Evolutionary conservation across 2,888 invertebrate genomes (phyloP), one percentile per base, ranked within the genome.

Genomic region (Salpingus planirostris): DNA sequence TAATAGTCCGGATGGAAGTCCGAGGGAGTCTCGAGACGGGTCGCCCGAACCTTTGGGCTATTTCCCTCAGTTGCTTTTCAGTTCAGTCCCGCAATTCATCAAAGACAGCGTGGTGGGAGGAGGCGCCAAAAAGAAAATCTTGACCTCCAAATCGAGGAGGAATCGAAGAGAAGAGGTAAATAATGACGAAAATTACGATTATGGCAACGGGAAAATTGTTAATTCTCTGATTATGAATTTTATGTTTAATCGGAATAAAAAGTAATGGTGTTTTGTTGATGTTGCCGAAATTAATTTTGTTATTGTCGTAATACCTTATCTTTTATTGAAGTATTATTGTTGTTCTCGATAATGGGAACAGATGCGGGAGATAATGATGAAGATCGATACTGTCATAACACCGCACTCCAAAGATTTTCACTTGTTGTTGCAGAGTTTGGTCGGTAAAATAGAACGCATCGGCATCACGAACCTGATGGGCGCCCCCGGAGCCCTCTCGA

Each of bases 1-100:
- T 55, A 90, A 90, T 62, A 87, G 86, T 55, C 89, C 89, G 1
- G 78, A 80, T 48, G 75, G 76, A 22, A 64, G 78, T 15, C 79
- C 80, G 1, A 71, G 73, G 1, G 62, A 66, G 1, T 67, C 71
- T 1, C 56, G 71, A 22, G 64, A 70, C 26, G 67, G 67, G 8
- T 78, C 80, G 1, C 80, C 80, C 5, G 70, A 73, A 10, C 71
- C 38, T 8, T 55, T 62, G 30, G 59, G 63, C 43, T n/a, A n/a
- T n/a, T 54, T 70, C 33, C 68, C 71, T 36, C 69, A 73, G 34
- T 69, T 75, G 7, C 56, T 80, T 8, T 61, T 80, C 21, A 72
- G 73, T 26, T 75, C 73, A 7, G 78, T 80, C 10, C 80, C 80
- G 0, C 78, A 79, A 51, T 62, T 80, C 25, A 61, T 81, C 11